Conservation (phyloP, 2,888 invertebrate genomes). For the Idaea aversata region DNA sequence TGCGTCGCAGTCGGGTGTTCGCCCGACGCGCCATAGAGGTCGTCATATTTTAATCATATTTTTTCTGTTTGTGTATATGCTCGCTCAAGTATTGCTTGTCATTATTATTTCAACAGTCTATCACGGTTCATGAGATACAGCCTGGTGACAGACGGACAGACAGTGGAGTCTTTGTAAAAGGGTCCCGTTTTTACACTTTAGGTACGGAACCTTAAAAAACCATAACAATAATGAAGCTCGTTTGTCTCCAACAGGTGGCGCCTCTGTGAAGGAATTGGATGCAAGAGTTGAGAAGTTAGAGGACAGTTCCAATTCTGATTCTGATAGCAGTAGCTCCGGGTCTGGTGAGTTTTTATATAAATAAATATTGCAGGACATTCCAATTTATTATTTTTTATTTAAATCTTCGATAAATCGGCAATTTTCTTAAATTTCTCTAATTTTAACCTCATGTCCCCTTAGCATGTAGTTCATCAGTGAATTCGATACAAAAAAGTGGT, state of each 20-base stretch:
- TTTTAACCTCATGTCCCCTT: not conserved
- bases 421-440: too few relatives aligned
- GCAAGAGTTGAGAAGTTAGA: slow-evolving; percentile 63
- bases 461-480: not conserved
- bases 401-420: too few relatives aligned
- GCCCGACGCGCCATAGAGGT: too few relatives aligned
- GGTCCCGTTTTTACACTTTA: too few relatives aligned
- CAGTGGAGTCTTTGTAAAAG: too few relatives aligned
- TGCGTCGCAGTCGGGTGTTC: too few relatives aligned
- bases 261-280: slow-evolving; percentile 57
- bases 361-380: not conserved
- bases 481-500: too few relatives aligned
- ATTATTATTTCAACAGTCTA: not conserved
- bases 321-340: slow-evolving; percentile 61
- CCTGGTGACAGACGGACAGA: too few relatives aligned
- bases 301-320: slow-evolving; percentile 67
- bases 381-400: too few relatives aligned
- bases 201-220: too few relatives aligned
- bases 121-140: too few relatives aligned
- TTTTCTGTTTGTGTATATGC: not conserved
- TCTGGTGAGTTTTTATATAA: slow-evolving; percentile 41
- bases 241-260: slow-evolving; percentile 40
- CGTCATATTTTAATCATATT: not conserved
- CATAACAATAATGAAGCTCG: not conserved
- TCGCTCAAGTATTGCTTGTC: not conserved